These are phyloP conservation scores for Drosophila bocqueti DNA, from an alignment of 1,140 invertebrate genomes.

Conservation along the genomic window DNA sequence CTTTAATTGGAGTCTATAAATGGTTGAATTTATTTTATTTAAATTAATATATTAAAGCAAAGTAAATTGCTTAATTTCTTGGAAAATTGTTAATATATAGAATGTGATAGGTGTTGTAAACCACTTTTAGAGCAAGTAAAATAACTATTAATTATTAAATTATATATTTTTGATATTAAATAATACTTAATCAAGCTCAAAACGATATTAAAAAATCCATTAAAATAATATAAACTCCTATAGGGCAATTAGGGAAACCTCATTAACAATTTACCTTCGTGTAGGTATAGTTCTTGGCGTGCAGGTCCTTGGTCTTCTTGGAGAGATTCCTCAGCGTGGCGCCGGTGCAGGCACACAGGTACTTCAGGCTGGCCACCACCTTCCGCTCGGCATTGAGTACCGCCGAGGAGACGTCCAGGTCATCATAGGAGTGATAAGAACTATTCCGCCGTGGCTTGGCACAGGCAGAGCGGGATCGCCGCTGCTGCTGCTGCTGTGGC, in stretches of 20 bases:
- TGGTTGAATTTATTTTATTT: background rate
- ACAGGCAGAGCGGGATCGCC: slow-evolving; percentile 57
- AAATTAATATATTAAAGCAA: background rate
- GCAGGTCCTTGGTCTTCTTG: slow-evolving; percentile 81
- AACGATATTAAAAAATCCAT: no score
- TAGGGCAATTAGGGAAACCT: background rate
- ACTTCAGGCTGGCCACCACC: slow-evolving; percentile 79
- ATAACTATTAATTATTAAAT: no score
- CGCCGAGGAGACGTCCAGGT: slow-evolving; percentile 69
- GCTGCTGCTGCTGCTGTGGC: slow-evolving; percentile 35
- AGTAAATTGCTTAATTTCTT: background rate
- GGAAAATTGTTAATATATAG: background rate
- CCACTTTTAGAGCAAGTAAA: no score
- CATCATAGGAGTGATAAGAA: slow-evolving; percentile 80
- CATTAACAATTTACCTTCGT: slow-evolving; percentile 69
- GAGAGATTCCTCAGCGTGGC: slow-evolving; percentile 79
- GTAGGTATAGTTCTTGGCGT: slow-evolving; percentile 81
- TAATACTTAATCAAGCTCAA: background rate
- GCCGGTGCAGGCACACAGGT: slow-evolving; percentile 79
- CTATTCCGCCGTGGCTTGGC: slow-evolving; percentile 69
- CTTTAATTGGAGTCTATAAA: background rate
- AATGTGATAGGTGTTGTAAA: no score
- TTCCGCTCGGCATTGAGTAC: slow-evolving; percentile 72
- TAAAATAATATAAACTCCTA: background rate
- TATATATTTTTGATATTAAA: background rate